phyloP scores from a whole-genome alignment of 2,888 invertebrate genomes.

The Heteropelma amictum region DNA sequence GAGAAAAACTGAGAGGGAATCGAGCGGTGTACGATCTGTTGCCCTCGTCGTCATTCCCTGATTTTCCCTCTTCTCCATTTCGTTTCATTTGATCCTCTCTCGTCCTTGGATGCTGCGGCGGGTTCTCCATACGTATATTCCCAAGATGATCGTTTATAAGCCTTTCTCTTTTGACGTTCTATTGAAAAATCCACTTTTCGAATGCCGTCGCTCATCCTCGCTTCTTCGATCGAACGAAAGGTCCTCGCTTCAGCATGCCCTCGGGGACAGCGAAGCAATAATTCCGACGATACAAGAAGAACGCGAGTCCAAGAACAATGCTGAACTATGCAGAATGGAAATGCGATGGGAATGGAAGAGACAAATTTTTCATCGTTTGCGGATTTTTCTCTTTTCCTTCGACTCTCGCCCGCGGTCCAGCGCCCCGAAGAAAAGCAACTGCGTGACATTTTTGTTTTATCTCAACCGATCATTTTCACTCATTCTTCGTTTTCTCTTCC shows the following conservation, averaged over 20 bases:
- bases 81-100: not conserved
- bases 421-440: not conserved
- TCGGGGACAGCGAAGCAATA: too few species aligned
- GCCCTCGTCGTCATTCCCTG: too few species aligned
- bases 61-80: too few species aligned
- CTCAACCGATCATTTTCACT: not conserved
- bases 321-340: too few species aligned
- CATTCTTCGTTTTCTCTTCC: not conserved
- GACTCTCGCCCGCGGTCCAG: not conserved
- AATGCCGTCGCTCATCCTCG: not conserved
- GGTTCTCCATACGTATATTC: constrained; percentile 29
- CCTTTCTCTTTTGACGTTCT: constrained; percentile 25
- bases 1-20: not conserved
- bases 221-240: not conserved
- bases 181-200: constrained; percentile 5
- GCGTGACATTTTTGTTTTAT: not conserved
- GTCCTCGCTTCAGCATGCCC: not conserved
- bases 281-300: constrained; percentile 8
- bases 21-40: too few species aligned
- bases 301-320: constrained; percentile 15
- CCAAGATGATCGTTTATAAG: constrained; percentile 37
- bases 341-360: too few species aligned
- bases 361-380: too few species aligned
- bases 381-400: too few species aligned
- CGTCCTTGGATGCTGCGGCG: constrained; percentile 33